phyloP scores from a whole-genome alignment of 2,113 vertebrate genomes.

The Cairina moschata region DNA sequence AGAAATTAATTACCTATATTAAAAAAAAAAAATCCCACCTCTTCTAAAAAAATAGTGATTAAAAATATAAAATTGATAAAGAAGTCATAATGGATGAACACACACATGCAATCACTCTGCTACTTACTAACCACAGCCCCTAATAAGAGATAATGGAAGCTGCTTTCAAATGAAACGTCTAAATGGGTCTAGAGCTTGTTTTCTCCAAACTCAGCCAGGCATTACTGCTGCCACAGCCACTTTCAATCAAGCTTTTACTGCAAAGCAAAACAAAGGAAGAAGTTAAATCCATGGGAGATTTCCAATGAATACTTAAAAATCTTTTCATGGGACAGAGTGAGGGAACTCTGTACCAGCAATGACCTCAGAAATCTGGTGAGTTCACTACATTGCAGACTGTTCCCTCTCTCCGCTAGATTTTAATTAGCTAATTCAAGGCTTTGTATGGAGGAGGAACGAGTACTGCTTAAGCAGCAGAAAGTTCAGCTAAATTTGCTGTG shows the following conservation, averaged over 20 bases:
- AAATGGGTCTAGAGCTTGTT: conserved; percentile 76
- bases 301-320: conserved; percentile 76
- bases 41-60: neutral
- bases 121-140: conserved; percentile 26
- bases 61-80: neutral
- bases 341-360: conserved; percentile 57
- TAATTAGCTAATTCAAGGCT: conserved; percentile 63
- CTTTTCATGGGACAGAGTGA: conserved; percentile 68
- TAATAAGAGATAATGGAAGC: conserved; percentile 71
- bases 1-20: neutral
- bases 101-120: neutral
- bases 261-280: conserved; percentile 80
- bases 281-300: conserved; percentile 79
- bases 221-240: conserved; percentile 83
- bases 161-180: conserved; percentile 73
- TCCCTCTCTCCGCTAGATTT: conserved; percentile 19
- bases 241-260: conserved; percentile 86
- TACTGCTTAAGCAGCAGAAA: conserved; percentile 61
- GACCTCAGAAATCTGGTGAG: conserved; percentile 62
- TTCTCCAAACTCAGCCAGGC: conserved; percentile 83
- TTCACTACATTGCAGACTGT: conserved; percentile 22
- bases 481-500: conserved; percentile 29
- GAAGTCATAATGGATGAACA: conserved; percentile 20
- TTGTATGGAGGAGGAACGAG: conserved; percentile 38
- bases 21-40: neutral